Evolutionary conservation across 2,888 invertebrate genomes (phyloP), one percentile per base, ranked within the genome.

Genomic region (Tachina grossa): DNA sequence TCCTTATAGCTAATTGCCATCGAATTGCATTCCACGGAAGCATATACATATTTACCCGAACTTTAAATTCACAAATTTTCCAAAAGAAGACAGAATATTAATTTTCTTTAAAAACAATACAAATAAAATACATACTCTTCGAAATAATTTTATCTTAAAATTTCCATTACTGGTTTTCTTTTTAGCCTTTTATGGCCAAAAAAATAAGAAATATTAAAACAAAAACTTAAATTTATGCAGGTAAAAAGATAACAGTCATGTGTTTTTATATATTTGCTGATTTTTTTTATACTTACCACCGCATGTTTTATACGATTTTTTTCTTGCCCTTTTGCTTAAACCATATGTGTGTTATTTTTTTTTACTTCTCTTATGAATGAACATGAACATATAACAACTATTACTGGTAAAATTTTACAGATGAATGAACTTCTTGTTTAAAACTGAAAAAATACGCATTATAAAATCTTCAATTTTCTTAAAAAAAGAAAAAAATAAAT

Each of bases 401-500:
- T 72, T 71, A 55, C 66, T 66, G 51, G 57, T 57, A 65, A 83
- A 66, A 66, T 77, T 78, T 83, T 45, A 80, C 81, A 81, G 65
- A 81, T 84, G 81, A 84, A 77, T 81, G 68, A 84, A 81, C 72
- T 68, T 41, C 43, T 51, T 43, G 31, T n/a, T 19, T 14, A 61
- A 39, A 10, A 41, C 11, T 9, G 22, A 51, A 63, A 63, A 55
- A 71, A 43, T 66, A 68, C 51, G n/a, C 65, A 77, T n/a, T 9
- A 22, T 22, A 59, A 72, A 59, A 61, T 61, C 47, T 61, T 9
- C 19, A 59, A 59, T 19, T 51, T 68, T 31, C 51, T n/a, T 41
- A 65, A 45, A 51, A 6, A 43, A 13, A 31, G 31, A 59, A 51
- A 39, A 31, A 43, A 72, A 51, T 55, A 74, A 31, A 65, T 57